phyloP scores from a whole-genome alignment of 2,888 invertebrate species.

The Heliconius erato region DNA sequence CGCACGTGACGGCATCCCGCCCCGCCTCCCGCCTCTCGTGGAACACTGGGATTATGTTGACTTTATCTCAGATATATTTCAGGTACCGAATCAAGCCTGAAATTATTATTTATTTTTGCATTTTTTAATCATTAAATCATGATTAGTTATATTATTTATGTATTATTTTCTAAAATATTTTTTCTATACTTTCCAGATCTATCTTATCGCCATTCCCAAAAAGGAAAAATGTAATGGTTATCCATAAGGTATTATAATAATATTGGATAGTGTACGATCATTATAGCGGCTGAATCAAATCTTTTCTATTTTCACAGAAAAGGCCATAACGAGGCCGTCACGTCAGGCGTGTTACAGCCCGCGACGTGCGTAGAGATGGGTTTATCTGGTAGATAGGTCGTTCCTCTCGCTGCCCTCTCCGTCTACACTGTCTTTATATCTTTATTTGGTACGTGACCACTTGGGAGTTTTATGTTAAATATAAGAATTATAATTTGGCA shows the following conservation, averaged over 20 bases:
- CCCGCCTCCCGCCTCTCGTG: slow-evolving; percentile 51
- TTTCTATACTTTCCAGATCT: not conserved
- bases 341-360: slow-evolving; percentile 30
- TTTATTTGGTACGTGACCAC: slow-evolving; percentile 30
- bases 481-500: no score
- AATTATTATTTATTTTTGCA: not conserved
- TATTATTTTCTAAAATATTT: not conserved
- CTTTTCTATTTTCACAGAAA: slow-evolving; percentile 31
- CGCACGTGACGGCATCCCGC: slow-evolving; percentile 77
- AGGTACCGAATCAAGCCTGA: slow-evolving; percentile 33
- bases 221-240: not conserved
- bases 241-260: not conserved
- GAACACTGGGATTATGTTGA: slow-evolving; percentile 51
- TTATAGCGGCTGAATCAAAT: not conserved
- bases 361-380: slow-evolving; percentile 36
- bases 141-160: not conserved
- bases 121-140: not conserved
- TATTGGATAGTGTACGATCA: not conserved
- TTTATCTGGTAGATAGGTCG: slow-evolving; percentile 37
- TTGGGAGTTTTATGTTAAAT: not conserved
- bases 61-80: slow-evolving; percentile 43
- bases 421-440: not conserved
- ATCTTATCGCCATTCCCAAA: not conserved
- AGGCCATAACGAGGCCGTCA: slow-evolving; percentile 25
- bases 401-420: slow-evolving; percentile 28